These are phyloP conservation scores for Erpornis zantholeuca DNA, from an alignment of 2,113 vertebrate genomes.

Conservation along the genomic window DNA sequence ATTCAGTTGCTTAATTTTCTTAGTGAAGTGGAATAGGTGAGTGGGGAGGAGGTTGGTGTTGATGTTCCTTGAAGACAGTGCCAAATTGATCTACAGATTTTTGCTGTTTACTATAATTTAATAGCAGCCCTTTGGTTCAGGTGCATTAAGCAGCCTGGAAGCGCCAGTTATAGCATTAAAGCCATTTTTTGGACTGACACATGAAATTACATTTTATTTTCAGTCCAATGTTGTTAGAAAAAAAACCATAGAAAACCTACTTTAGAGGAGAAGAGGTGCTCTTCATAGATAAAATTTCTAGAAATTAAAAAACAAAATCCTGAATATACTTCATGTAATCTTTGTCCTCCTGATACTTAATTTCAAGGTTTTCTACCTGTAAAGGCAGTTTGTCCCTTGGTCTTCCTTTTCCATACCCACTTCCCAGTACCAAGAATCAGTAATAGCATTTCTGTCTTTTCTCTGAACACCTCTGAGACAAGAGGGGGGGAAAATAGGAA, in stretches of 20 bases:
- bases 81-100: background rate
- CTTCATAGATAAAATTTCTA: background rate
- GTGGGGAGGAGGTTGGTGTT: background rate
- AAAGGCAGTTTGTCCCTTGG: constrained; percentile 7
- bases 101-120: background rate
- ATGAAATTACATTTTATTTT: background rate
- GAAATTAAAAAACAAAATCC: background rate
- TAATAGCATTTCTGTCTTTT: constrained; percentile 27
- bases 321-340: background rate
- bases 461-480: background rate
- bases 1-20: background rate
- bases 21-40: too few relatives aligned
- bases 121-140: background rate
- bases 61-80: background rate
- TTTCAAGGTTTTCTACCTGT: background rate
- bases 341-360: background rate
- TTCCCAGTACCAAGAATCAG: constrained; percentile 15
- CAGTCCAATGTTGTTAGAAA: background rate
- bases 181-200: background rate
- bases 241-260: background rate
- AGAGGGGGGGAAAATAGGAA: background rate
- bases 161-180: background rate
- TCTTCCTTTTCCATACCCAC: background rate
- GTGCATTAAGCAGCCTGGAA: background rate
- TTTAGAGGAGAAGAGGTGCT: background rate